These are phyloP conservation scores for Drosophila maculinotata DNA, from an alignment of 2,888 invertebrate genomes.

Conservation along the genomic window DNA sequence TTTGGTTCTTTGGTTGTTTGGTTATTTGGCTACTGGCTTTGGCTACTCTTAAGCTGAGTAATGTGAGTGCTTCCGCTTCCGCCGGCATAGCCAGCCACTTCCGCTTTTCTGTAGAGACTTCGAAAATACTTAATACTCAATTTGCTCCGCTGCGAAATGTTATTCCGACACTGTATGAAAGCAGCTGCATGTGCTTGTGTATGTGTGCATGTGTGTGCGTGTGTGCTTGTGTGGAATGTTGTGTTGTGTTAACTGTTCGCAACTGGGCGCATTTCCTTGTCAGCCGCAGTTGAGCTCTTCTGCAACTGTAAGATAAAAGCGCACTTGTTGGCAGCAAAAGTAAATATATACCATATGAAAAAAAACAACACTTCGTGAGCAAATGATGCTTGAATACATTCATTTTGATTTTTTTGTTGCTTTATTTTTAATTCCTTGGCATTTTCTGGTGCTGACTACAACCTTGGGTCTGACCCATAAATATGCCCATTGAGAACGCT, in stretches of 20 bases:
- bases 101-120: slow-evolving; percentile 56
- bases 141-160: slow-evolving; percentile 60
- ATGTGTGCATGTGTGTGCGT: slow-evolving; percentile 11
- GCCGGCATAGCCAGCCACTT: slow-evolving; percentile 62
- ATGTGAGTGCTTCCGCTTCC: slow-evolving; percentile 78
- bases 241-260: slow-evolving; percentile 61
- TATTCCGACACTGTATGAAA: slow-evolving; percentile 38
- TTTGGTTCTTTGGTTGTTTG: slow-evolving; percentile 12
- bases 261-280: slow-evolving; percentile 51
- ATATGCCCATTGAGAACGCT: slow-evolving; percentile 28
- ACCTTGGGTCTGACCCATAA: slow-evolving; percentile 33
- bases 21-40: slow-evolving; percentile 18
- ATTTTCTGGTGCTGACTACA: slow-evolving; percentile 1
- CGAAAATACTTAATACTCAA: slow-evolving; percentile 76
- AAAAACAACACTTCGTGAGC: slow-evolving; percentile 42
- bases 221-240: slow-evolving; percentile 23
- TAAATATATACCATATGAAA: background rate
- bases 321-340: slow-evolving; percentile 37
- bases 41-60: slow-evolving; percentile 59
- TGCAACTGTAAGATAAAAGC: slow-evolving; percentile 59
- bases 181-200: slow-evolving; percentile 11
- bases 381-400: slow-evolving; percentile 62
- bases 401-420: slow-evolving; percentile 39
- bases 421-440: slow-evolving; percentile 3
- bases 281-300: slow-evolving; percentile 23